Percentiles rank a stretch among this genome's conserved stretches.
Evolutionary conservation across 2,113 vertebrate genomes (phyloP).

Genomic region (Epinephelus moara): DNA sequence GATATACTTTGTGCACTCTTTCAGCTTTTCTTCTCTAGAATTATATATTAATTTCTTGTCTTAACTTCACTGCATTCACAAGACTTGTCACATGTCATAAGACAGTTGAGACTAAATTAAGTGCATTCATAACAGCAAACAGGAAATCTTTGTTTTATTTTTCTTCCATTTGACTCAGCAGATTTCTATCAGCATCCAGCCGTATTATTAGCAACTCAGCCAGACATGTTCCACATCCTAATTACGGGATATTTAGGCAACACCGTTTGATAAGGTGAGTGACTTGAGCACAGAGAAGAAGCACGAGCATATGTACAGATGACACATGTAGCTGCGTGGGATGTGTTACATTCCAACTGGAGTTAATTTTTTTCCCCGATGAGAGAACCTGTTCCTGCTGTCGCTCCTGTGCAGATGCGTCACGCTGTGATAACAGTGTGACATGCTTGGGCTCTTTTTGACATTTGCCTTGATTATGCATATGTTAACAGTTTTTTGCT

Average conservation of each 20-base stretch:
- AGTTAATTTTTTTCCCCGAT: constrained; percentile 15
- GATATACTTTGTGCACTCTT: constrained; percentile 2
- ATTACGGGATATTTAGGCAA: constrained; percentile 14
- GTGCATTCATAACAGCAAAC: neutral
- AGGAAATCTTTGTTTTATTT: neutral
- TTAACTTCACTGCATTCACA: neutral
- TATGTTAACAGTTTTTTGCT: constrained; percentile 52
- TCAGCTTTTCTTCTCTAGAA: neutral
- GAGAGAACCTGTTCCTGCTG: constrained; percentile 43
- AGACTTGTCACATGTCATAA: neutral
- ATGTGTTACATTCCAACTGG: constrained; percentile 38
- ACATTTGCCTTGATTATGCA: constrained; percentile 70
- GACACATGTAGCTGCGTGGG: constrained; percentile 51
- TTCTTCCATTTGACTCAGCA: constrained; percentile 15
- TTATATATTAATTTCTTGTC: constrained; percentile 15
- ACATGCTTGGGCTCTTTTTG: constrained; percentile 56
- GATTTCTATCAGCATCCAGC: constrained; percentile 15
- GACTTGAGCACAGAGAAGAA: constrained; percentile 23
- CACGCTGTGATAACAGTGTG: constrained; percentile 61
- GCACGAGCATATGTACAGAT: constrained; percentile 22
- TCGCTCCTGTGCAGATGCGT: constrained; percentile 45
- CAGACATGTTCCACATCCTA: neutral
- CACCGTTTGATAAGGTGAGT: constrained; percentile 13
- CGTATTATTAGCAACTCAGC: neutral
- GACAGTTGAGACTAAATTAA: neutral